Conservation (phyloP, 2,113 vertebrate species). For the Indri indri region DNA sequence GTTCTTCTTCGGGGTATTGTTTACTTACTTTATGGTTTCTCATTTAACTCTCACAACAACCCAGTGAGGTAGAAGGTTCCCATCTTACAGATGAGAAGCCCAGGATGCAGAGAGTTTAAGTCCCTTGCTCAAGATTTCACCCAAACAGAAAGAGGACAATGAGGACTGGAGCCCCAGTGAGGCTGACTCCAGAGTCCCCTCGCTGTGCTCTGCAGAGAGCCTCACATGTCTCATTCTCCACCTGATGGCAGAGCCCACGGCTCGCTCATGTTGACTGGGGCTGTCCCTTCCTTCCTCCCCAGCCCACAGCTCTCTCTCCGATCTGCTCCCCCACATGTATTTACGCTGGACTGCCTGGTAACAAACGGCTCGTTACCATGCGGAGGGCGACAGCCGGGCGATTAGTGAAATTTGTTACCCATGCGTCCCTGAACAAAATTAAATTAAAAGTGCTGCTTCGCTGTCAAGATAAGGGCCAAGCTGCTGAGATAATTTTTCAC, state of each 20-base stretch:
- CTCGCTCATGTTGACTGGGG: background rate
- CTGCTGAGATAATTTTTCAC: constrained; percentile 88
- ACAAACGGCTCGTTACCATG: constrained; percentile 85
- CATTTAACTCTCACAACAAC: background rate
- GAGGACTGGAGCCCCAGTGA: rapidly evolving
- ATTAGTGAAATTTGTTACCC: constrained; percentile 90
- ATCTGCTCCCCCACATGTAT: constrained; percentile 63
- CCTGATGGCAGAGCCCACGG: background rate
- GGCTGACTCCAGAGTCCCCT: background rate
- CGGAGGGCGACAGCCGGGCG: constrained; percentile 82
- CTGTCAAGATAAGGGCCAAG: constrained; percentile 89
- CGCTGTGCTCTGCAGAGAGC: rapidly evolving
- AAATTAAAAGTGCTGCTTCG: constrained; percentile 89
- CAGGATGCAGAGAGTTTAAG: background rate
- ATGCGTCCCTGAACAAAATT: constrained; percentile 86
- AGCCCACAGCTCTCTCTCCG: background rate
- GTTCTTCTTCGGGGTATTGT: background rate
- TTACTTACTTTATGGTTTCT: background rate
- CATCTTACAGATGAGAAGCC: background rate
- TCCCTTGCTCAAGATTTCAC: background rate
- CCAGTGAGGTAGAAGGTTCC: background rate
- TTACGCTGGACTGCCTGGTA: constrained; percentile 76
- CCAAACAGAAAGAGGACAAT: background rate
- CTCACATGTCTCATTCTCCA: background rate
- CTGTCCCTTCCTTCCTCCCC: background rate